phyloP scores from a whole-genome alignment of 2,888 invertebrate species.

The Syrphus vitripennis region DNA sequence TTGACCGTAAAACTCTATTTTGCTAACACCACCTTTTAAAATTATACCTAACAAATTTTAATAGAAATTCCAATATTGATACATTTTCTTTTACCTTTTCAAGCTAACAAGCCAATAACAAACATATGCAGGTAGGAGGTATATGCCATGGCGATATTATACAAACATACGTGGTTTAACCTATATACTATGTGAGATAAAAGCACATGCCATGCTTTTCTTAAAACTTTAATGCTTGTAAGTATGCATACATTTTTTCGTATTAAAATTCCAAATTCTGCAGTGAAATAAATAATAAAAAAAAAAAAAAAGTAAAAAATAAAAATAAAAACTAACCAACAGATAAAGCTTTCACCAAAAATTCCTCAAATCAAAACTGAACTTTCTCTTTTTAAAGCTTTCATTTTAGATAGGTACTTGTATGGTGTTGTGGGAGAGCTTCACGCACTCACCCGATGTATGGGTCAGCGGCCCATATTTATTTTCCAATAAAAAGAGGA shows the following conservation, averaged over 20 bases:
- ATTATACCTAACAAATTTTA: not conserved
- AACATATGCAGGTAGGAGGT: not conserved
- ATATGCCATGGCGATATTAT: constrained; percentile 11
- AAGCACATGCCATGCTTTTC: constrained; percentile 52
- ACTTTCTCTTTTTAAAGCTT: constrained; percentile 66
- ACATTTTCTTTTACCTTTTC: not conserved
- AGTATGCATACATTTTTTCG: constrained; percentile 15
- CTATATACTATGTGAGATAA: constrained; percentile 34
- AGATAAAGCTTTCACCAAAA: constrained; percentile 53
- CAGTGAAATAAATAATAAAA: constrained; percentile 33
- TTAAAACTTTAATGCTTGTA: constrained; percentile 16
- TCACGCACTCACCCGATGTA: constrained; percentile 48
- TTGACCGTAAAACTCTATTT: too few relatives aligned
- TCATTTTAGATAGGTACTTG: not conserved
- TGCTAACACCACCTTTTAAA: too few relatives aligned
- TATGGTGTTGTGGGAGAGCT: constrained; percentile 27
- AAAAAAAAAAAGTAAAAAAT: not conserved
- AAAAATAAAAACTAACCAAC: constrained; percentile 7
- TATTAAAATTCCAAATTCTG: constrained; percentile 58
- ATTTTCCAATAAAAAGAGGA: constrained; percentile 49
- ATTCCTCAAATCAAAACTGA: constrained; percentile 46
- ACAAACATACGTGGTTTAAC: constrained; percentile 35
- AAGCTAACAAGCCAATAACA: not conserved
- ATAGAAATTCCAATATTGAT: not conserved
- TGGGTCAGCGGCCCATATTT: constrained; percentile 70